These are phyloP conservation scores for Patella caerulea DNA, from an alignment of 2,888 invertebrate genomes.

Conservation along the genomic window DNA sequence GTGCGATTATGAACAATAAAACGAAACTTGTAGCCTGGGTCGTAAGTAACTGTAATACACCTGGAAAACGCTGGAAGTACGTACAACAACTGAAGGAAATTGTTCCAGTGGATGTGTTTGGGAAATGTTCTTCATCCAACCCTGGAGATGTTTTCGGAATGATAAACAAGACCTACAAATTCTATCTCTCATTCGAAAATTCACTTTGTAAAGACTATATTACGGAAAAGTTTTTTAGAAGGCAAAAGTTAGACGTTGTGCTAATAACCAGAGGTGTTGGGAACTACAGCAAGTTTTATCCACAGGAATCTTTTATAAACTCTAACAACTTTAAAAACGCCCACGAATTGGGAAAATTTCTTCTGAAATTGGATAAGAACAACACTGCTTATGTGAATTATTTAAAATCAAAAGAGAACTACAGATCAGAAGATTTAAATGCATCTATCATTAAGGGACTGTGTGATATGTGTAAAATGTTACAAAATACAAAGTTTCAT, in stretches of 20 bases:
- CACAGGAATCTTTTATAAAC: constrained; percentile 19
- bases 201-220: constrained; percentile 34
- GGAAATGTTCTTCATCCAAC: constrained; percentile 31
- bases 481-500: background rate
- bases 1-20: constrained; percentile 16
- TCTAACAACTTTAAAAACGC: constrained; percentile 15
- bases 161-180: constrained; percentile 25
- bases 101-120: constrained; percentile 30
- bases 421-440: background rate
- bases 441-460: background rate
- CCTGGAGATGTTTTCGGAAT: constrained; percentile 20
- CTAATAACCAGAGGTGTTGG: constrained; percentile 32
- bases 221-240: constrained; percentile 35
- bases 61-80: constrained; percentile 25
- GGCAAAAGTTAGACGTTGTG: constrained; percentile 21
- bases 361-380: constrained; percentile 7
- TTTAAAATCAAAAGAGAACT: background rate
- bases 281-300: constrained; percentile 27
- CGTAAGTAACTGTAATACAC: constrained; percentile 25
- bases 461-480: constrained; percentile 1
- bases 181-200: constrained; percentile 39
- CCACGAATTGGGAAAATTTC: constrained; percentile 19
- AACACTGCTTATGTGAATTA: background rate
- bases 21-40: constrained; percentile 27
- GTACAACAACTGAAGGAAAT: constrained; percentile 19